Evolutionary conservation across 2,888 invertebrate genomes (phyloP), one percentile per base, ranked within the genome.

Genomic region (Melipona beecheii): DNA sequence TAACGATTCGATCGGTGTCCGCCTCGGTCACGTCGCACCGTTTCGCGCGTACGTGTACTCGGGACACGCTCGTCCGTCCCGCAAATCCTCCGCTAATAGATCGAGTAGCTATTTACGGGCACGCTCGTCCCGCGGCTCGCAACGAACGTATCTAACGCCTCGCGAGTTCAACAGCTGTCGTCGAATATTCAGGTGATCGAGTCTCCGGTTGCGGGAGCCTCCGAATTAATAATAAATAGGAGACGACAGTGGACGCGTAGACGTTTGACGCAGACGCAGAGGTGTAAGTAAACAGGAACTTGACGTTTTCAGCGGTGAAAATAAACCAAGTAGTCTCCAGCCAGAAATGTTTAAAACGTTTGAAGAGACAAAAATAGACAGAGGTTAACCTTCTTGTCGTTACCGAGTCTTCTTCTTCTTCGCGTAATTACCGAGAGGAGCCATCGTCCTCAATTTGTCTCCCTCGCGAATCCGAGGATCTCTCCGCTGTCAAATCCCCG

Each of bases 141-240:
- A 31, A 69, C 90, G 90, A 91, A 15, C n/a, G 92, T 92, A 92
- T 93, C 92, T 91, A 92, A 92, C 92, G 92, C 43, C 43, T 90
- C 91, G 92, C 92, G 91, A 91, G 89, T 74, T 71, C 43, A 43
- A 77, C 76, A 74, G 73, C 70, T 83, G 74, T 71, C 84, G 27
- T 49, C 49, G 70, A 71, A 75, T 75, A 69, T 64, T 64, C 82
- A 24, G 31, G 19, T n/a, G 52, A 52, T 52, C 31, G 49, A 27
- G 27, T n/a, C 3, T 17, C 1, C 17, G 49, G 36, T 36, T 36
- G 60, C 72, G 5, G 9, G 24, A 60, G 6, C 17, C 50, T 11
- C 27, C 27, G 49, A 4, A 19, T 21, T n/a, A 43, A 17, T 62
- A 24, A 50, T 73, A 54, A 70, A 36, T 24, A 5, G 15, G 17